Base-by-base conservation (phyloP, 2,113 vertebrate genomes). In the Phalacrocorax carbo region DNA sequence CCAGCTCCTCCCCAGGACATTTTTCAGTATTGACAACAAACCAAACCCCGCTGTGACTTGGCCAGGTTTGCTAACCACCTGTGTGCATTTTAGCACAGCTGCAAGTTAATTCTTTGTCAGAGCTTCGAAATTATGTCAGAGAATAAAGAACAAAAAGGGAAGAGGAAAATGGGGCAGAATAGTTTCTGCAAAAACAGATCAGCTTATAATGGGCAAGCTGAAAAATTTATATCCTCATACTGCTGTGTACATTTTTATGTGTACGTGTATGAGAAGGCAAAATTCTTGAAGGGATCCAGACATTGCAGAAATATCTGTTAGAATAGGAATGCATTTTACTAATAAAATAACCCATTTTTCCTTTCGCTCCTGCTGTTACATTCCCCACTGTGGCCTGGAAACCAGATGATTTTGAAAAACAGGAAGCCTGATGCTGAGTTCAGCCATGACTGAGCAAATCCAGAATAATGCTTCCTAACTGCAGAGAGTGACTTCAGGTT, bases 261-360 rank as follows among this genome's bases (percentile, higher is more conserved):
- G 5, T 3, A 64, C 1, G 2, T 40, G 34, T 36, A 36, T 44
- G 36, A 91, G 73, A 76, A 82, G 38, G 26, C 30, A 94, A 83
- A 94, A 89, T 76, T 72, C n/a, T 94, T 44, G 69, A 69, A 93
- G 32, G 46, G 70, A 72, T 38, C 22, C 15, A 61, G 76, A 85
- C 1, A 0, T 48, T 91, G 69, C 62, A 93, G 84, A 94, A 97
- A 87, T 94, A 85, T 26, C 38, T 85, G 36, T 82, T 72, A 72
- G 73, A 89, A 79, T n/a, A 93, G 20, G 52, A 91, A 91, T 72
- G 34, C 7, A 17, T 89, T 95, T 94, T 87, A 77, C 49, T 94
- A 94, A 91, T 95, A 94, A 94, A 95, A 89, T 85, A 93, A 80
- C 44, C 61, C 7, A 58, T 85, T 96, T 80, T 83, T 72, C 40